Conservation (phyloP, 2,888 invertebrate genomes). For the Notodonta dromedarius region DNA sequence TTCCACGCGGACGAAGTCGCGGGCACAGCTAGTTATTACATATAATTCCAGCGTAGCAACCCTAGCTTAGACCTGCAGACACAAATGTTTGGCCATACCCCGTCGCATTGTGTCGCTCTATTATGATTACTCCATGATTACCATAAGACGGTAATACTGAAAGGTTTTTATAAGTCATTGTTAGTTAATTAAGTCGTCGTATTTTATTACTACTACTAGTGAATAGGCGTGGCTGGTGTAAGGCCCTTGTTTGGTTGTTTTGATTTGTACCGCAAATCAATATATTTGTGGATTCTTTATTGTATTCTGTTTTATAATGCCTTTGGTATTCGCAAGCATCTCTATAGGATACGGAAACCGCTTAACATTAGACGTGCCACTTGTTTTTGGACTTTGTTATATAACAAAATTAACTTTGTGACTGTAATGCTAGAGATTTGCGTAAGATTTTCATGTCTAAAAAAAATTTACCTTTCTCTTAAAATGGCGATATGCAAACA, state of each 20-base stretch:
- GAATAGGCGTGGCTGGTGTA: slow-evolving; percentile 56
- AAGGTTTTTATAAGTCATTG: slow-evolving; percentile 67
- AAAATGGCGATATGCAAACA: too few species aligned
- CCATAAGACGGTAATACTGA: slow-evolving; percentile 61
- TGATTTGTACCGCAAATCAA: background rate
- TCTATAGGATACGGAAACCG: too few species aligned
- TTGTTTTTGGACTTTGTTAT: too few species aligned
- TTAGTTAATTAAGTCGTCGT: slow-evolving; percentile 68
- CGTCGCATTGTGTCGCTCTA: slow-evolving; percentile 57
- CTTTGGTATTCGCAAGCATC: too few species aligned
- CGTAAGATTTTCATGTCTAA: too few species aligned
- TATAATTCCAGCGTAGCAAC: slow-evolving; percentile 29
- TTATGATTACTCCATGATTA: slow-evolving; percentile 63
- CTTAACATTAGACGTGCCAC: too few species aligned
- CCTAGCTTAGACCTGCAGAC: slow-evolving; percentile 62
- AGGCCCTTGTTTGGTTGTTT: background rate
- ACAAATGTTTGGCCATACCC: slow-evolving; percentile 55
- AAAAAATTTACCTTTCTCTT: too few species aligned
- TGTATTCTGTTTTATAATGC: background rate
- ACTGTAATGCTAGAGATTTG: too few species aligned
- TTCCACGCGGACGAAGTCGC: too few species aligned
- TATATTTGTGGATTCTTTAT: background rate
- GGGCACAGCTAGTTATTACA: too few species aligned
- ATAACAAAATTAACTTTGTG: too few species aligned
- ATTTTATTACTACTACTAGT: slow-evolving; percentile 68